A percentile compares a stretch with the other conserved stretches of the same genome.
These are phyloP conservation scores for Ochotona curzoniae DNA, from an alignment of 2,113 vertebrate species.

Conservation along the genomic window DNA sequence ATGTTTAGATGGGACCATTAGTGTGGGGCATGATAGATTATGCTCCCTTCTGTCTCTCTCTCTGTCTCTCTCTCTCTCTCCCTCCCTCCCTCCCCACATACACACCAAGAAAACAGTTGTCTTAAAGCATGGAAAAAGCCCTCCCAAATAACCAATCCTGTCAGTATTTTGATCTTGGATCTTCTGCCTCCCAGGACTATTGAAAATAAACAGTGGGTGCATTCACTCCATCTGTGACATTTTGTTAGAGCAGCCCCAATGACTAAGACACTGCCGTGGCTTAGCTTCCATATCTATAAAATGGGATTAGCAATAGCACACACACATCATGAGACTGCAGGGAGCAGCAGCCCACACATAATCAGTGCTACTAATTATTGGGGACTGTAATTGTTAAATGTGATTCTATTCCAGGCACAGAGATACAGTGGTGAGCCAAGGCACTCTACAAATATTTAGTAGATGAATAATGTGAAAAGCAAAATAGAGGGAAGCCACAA, in stretches of 20 bases:
- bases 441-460: constrained; percentile 59
- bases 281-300: constrained; percentile 43
- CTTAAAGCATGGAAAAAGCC: not conserved
- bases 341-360: not conserved
- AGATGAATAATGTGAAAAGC: constrained; percentile 56
- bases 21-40: not conserved
- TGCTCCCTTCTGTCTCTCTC: not conserved
- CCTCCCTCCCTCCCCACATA: too few relatives aligned
- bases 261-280: not conserved
- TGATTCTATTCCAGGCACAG: not conserved
- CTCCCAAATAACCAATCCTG: not conserved
- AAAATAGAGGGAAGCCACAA: constrained; percentile 21
- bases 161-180: not conserved
- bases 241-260: not conserved
- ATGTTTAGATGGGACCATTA: not conserved
- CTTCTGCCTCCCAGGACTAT: not conserved
- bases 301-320: not conserved
- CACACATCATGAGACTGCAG: not conserved
- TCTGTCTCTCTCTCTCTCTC: too few relatives aligned
- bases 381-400: constrained; percentile 7
- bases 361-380: constrained; percentile 38
- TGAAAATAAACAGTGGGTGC: not conserved
- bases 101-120: not conserved
- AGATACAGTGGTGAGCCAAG: constrained; percentile 30
- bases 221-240: not conserved